A percentile compares a stretch with the other conserved stretches of the same genome.
These are phyloP conservation scores for Scelioninae gen. 1 DNA, from an alignment of 2,888 invertebrate genomes.

Conservation along the genomic window DNA sequence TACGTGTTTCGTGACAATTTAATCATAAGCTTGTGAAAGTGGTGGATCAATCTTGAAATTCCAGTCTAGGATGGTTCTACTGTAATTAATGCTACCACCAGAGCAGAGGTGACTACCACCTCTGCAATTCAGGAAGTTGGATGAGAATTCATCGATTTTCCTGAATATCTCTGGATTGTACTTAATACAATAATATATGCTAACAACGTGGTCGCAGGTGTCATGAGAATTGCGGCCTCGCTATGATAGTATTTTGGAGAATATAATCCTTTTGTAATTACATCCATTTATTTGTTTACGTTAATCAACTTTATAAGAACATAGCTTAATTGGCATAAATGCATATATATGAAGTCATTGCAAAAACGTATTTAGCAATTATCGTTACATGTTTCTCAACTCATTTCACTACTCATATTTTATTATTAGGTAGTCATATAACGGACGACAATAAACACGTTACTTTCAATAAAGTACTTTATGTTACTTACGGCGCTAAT, in stretches of 20 bases:
- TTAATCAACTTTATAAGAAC: slow-evolving; percentile 27
- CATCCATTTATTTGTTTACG: slow-evolving; percentile 26
- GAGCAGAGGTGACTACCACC: slow-evolving; percentile 43
- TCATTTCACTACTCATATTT: background rate
- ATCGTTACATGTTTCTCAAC: background rate
- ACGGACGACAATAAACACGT: no score
- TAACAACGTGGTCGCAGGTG: slow-evolving; percentile 52
- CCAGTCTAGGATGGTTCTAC: slow-evolving; percentile 40
- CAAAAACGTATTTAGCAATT: background rate
- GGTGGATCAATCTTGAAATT: slow-evolving; percentile 57
- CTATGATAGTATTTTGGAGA: slow-evolving; percentile 15
- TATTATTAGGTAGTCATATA: background rate
- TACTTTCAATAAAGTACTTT: no score
- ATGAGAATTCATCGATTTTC: slow-evolving; percentile 60
- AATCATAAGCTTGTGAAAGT: slow-evolving; percentile 47
- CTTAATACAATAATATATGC: slow-evolving; percentile 54
- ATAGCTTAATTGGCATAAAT: background rate
- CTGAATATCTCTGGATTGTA: slow-evolving; percentile 42
- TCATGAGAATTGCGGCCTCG: slow-evolving; percentile 37
- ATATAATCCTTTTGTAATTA: slow-evolving; percentile 43
- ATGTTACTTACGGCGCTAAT: no score
- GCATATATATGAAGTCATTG: background rate
- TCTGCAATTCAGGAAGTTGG: slow-evolving; percentile 49
- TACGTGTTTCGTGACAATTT: slow-evolving; percentile 46
- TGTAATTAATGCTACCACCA: slow-evolving; percentile 49